Evolutionary conservation across 92 coral and sea anemone genomes (phyloP).

Genomic region (Blastomussa wellsi): DNA sequence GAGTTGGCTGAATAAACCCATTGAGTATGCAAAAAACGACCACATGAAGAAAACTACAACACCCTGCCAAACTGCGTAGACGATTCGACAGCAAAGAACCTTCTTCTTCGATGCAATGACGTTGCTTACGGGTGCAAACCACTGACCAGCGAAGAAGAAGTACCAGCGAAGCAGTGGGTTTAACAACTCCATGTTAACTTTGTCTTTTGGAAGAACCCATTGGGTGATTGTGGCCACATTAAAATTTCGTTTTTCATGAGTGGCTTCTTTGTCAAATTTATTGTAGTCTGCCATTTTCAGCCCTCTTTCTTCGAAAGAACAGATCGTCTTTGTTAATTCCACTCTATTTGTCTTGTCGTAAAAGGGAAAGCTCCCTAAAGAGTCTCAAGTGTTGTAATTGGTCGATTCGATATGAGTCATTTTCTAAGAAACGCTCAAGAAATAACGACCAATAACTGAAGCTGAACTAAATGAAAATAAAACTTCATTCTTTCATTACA

Average conservation of each 20-base stretch:
- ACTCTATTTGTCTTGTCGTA: neutral
- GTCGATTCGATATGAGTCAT: neutral
- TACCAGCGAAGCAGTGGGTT: neutral
- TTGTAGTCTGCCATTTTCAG: neutral
- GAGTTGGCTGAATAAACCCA: constrained; percentile 25
- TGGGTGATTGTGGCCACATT: no score
- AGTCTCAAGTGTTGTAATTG: neutral
- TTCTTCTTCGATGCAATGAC: neutral
- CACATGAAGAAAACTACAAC: constrained; percentile 26
- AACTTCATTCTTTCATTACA: neutral
- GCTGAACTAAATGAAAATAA: neutral
- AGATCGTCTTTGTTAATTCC: neutral
- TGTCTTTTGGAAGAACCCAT: no score
- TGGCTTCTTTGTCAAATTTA: neutral
- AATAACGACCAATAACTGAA: no score
- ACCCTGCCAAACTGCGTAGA: constrained; percentile 28
- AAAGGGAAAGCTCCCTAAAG: neutral
- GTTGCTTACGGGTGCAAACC: constrained; percentile 26
- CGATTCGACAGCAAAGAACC: neutral
- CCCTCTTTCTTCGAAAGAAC: neutral
- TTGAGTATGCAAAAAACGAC: constrained; percentile 42
- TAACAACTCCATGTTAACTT: neutral
- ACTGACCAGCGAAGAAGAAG: constrained; percentile 38
- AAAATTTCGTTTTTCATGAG: no score
- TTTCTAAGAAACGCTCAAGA: neutral